Percentiles rank a stretch among this genome's conserved stretches.
These are phyloP conservation scores for Amazona guildingii DNA, from an alignment of 2,113 vertebrate genomes.

Conservation along the genomic window DNA sequence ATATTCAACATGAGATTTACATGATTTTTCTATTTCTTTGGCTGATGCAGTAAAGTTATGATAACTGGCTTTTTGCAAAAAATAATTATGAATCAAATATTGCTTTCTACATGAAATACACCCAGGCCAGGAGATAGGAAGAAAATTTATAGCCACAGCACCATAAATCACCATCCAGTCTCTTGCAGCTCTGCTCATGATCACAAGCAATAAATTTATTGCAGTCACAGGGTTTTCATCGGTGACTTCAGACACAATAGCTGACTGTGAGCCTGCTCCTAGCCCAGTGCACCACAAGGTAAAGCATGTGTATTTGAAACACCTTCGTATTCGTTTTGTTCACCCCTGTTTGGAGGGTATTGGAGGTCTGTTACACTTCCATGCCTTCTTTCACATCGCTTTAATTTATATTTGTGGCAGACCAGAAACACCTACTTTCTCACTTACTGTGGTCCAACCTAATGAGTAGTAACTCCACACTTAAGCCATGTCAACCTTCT, in stretches of 20 bases:
- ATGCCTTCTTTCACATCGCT: neutral
- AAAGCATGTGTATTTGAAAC: neutral
- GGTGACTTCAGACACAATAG: neutral
- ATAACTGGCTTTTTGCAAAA: neutral
- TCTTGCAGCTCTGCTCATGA: neutral
- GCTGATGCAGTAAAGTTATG: neutral
- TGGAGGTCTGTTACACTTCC: neutral
- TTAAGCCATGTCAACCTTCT: neutral
- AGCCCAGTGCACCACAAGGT: neutral
- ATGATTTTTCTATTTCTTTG: neutral
- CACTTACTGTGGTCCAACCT: neutral
- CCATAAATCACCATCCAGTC: neutral
- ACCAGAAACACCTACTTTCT: neutral
- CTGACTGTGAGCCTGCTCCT: neutral
- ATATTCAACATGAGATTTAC: neutral
- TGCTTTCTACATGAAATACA: conserved; percentile 16
- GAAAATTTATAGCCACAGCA: neutral
- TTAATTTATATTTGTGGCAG: neutral
- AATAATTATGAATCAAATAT: conserved; percentile 5
- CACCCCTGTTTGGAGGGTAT: neutral
- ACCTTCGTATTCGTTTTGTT: neutral
- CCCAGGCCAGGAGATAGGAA: neutral
- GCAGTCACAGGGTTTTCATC: neutral
- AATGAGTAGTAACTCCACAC: neutral
- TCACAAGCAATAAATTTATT: neutral